phyloP scores from a whole-genome alignment of 2,888 invertebrate species.

The Meliscaeva auricollis region DNA sequence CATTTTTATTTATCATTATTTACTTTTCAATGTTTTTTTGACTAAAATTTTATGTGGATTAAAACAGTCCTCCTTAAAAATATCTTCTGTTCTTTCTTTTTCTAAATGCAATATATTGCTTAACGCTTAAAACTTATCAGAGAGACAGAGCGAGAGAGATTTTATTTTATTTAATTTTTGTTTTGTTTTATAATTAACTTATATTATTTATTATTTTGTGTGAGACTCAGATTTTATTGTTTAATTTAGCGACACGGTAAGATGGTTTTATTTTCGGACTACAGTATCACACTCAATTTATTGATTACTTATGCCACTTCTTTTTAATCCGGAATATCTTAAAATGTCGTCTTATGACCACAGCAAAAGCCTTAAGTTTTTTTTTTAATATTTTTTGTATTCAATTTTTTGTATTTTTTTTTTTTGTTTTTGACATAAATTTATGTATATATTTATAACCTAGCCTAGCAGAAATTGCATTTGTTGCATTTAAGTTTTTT shows the following conservation, averaged over 20 bases:
- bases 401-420: not conserved
- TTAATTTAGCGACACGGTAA: not conserved
- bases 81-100: not conserved
- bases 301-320: not conserved
- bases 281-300: not conserved
- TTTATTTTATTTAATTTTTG: not conserved
- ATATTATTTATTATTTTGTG: not conserved
- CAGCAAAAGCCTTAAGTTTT: not conserved
- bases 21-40: not conserved
- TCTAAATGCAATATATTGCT: conserved; percentile 12
- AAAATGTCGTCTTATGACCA: conserved; percentile 16
- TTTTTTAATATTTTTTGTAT: no score
- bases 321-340: not conserved
- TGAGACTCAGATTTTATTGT: not conserved
- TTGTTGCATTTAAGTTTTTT: not conserved
- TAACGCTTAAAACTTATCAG: not conserved
- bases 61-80: conserved; percentile 10
- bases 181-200: no score
- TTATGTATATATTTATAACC: not conserved
- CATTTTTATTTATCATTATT: conserved; percentile 4
- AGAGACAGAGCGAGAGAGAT: not conserved
- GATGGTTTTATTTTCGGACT: not conserved
- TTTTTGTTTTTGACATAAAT: not conserved
- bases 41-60: not conserved
- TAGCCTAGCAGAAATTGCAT: not conserved